A percentile compares a stretch with the other conserved stretches of the same genome.
These are phyloP conservation scores for Siniperca obscura DNA, from an alignment of 2,797 vertebrate genomes.

Conservation along the genomic window DNA sequence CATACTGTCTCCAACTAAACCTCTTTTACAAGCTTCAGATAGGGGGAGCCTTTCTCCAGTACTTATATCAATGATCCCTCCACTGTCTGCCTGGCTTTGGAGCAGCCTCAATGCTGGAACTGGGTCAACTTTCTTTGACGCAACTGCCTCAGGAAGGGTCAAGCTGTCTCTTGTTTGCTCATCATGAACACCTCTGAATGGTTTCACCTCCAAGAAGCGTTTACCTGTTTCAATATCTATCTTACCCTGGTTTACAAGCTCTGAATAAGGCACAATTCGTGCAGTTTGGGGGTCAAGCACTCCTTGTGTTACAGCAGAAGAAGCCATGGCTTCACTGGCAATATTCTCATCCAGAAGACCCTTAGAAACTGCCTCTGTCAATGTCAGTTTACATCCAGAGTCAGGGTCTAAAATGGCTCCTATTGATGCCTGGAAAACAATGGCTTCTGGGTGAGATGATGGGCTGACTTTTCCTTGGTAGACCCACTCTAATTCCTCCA, in stretches of 20 bases:
- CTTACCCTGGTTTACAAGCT: constrained; percentile 90
- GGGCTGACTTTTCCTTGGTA: constrained; percentile 68
- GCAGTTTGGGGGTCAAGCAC: constrained; percentile 88
- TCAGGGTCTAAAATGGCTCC: constrained; percentile 83
- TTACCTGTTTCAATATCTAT: constrained; percentile 93
- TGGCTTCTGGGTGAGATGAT: constrained; percentile 68
- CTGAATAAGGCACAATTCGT: constrained; percentile 89
- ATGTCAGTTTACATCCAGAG: constrained; percentile 81
- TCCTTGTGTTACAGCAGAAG: constrained; percentile 78
- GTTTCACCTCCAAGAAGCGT: constrained; percentile 91
- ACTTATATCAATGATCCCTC: constrained; percentile 88
- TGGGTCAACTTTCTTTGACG: constrained; percentile 84
- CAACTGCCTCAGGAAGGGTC: constrained; percentile 84
- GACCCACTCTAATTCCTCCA: constrained; percentile 84
- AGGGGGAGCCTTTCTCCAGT: constrained; percentile 86
- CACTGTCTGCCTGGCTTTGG: constrained; percentile 89
- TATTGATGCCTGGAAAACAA: constrained; percentile 78
- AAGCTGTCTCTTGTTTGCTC: constrained; percentile 71
- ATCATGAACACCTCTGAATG: constrained; percentile 86
- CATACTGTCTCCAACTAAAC: constrained; percentile 86
- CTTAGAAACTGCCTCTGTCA: constrained; percentile 83
- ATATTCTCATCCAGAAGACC: constrained; percentile 81
- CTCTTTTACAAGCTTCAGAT: constrained; percentile 83
- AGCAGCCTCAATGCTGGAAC: constrained; percentile 86
- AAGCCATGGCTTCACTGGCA: constrained; percentile 77